phyloP scores from a whole-genome alignment of 2,113 vertebrate genomes.

The Thryonomys swinderianus region DNA sequence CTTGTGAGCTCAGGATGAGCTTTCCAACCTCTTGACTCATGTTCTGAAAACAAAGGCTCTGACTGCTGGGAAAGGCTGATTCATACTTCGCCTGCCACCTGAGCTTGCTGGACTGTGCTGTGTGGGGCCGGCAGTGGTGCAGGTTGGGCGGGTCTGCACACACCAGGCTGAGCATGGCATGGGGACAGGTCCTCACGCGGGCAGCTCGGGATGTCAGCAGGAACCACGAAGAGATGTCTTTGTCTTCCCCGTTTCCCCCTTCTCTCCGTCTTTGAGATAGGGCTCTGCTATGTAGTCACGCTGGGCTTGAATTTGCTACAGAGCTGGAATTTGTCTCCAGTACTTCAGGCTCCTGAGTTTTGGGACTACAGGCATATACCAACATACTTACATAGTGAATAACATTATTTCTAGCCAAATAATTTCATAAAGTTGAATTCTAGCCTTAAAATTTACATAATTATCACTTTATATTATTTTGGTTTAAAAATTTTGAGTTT shows the following conservation, averaged over 20 bases:
- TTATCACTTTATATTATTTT: not conserved
- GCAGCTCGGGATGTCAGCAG: not conserved
- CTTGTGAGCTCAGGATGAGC: not conserved
- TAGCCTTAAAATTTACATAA: not conserved
- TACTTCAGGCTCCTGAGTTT: not conserved
- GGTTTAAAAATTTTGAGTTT: not conserved
- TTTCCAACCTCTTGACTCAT: not conserved
- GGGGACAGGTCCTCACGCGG: accelerated
- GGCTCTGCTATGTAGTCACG: not conserved
- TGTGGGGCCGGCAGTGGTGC: accelerated
- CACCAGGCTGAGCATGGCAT: accelerated
- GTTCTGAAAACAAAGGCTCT: not conserved
- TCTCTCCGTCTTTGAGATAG: not conserved
- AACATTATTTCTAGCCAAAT: not conserved
- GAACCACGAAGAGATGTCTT: not conserved
- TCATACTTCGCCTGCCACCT: not conserved
- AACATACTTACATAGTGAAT: not conserved
- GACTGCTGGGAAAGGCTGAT: accelerated
- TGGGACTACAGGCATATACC: not conserved
- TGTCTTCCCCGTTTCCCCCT: not conserved
- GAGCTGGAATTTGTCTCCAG: not conserved
- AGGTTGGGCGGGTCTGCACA: accelerated
- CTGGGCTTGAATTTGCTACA: not conserved
- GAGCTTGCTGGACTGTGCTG: no score
- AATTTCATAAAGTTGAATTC: not conserved